Evolutionary conservation across 2,797 vertebrate genomes (phyloP).

Genomic region (Sebastes iracundus): DNA sequence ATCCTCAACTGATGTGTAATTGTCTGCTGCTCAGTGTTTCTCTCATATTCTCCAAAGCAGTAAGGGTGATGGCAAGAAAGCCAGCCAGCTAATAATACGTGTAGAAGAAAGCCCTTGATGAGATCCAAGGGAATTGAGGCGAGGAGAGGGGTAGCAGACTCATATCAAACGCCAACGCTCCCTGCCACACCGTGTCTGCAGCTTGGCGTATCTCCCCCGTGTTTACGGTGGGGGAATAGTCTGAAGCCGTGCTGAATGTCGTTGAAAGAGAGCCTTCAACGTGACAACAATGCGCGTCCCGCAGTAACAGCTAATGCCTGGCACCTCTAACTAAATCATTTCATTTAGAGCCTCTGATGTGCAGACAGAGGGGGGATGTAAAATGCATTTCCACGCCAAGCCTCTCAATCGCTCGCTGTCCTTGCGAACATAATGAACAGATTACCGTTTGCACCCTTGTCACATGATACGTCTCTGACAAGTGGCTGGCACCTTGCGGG

Average conservation of each 20-base stretch:
- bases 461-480: slow-evolving; percentile 51
- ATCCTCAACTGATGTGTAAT: slow-evolving; percentile 12
- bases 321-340: slow-evolving; percentile 73
- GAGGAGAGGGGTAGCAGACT: slow-evolving; percentile 40
- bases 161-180: slow-evolving; percentile 63
- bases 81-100: slow-evolving; percentile 63
- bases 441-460: slow-evolving; percentile 61
- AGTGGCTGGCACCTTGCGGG: slow-evolving; percentile 55
- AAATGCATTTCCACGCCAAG: slow-evolving; percentile 65
- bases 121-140: slow-evolving; percentile 70
- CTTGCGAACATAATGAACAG: slow-evolving; percentile 62
- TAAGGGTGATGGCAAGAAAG: slow-evolving; percentile 38
- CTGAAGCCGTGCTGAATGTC: slow-evolving; percentile 54
- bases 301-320: slow-evolving; percentile 66
- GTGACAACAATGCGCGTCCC: slow-evolving; percentile 62
- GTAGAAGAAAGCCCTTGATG: slow-evolving; percentile 65
- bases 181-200: slow-evolving; percentile 44
- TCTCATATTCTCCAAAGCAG: slow-evolving; percentile 17
- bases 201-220: slow-evolving; percentile 60
- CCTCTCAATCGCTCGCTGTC: slow-evolving; percentile 56
- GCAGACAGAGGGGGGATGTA: slow-evolving; percentile 57
- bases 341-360: slow-evolving; percentile 76
- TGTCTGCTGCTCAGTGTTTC: slow-evolving; percentile 6
- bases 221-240: slow-evolving; percentile 59
- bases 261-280: slow-evolving; percentile 70